These are phyloP conservation scores for Chroicocephalus ridibundus DNA, from an alignment of 2,113 vertebrate genomes.

Conservation along the genomic window DNA sequence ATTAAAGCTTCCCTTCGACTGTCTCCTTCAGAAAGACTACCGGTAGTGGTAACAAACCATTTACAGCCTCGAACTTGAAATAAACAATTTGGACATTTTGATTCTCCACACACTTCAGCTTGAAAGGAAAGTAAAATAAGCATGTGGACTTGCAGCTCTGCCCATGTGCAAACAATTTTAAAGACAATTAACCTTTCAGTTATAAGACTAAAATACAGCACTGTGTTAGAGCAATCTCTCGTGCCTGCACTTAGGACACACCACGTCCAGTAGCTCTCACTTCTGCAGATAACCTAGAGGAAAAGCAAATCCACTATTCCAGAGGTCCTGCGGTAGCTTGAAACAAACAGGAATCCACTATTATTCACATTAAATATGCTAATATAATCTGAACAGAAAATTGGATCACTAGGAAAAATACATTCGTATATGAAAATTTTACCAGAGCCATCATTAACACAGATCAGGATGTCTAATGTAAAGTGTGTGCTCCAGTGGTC, in stretches of 20 bases:
- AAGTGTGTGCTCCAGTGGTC: slow-evolving; percentile 11
- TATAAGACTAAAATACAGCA: background rate
- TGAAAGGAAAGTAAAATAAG: background rate
- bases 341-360: background rate
- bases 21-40: background rate
- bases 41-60: background rate
- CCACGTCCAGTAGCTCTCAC: background rate
- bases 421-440: slow-evolving; percentile 18
- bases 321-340: background rate
- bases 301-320: background rate
- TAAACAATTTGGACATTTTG: background rate
- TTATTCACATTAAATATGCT: slow-evolving; percentile 17
- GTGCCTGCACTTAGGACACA: background rate
- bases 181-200: background rate
- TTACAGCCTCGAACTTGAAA: background rate
- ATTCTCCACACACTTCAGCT: background rate
- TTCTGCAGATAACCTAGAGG: background rate
- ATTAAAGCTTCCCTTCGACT: background rate
- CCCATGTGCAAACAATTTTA: background rate
- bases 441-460: background rate
- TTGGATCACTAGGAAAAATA: slow-evolving; percentile 29
- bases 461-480: slow-evolving; percentile 19
- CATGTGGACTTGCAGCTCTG: background rate
- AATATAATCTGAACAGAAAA: background rate
- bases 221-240: background rate